Evolutionary conservation across 37 sponge, comb jelly and placozoan species (phyloP).

Genomic region (Spongilla lacustris): DNA sequence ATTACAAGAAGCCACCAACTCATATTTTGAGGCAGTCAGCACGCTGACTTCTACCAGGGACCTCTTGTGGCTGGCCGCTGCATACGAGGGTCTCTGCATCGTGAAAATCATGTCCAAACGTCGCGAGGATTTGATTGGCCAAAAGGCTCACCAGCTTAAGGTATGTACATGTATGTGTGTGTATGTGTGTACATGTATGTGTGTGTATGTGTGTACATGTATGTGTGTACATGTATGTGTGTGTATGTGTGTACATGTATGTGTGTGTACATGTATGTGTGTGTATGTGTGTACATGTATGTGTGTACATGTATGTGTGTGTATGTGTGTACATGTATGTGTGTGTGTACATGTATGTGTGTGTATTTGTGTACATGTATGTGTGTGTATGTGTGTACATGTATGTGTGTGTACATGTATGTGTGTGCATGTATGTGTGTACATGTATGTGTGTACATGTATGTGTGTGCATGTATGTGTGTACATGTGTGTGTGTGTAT

Average conservation of each 20-base stretch:
- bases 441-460: background rate
- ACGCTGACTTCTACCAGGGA: constrained; percentile 31
- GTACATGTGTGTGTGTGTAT: background rate
- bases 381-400: background rate
- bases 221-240: constrained; percentile 3
- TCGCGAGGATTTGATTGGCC: constrained; percentile 40
- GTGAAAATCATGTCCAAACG: constrained; percentile 45
- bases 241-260: background rate
- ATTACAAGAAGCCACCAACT: constrained; percentile 19
- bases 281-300: background rate
- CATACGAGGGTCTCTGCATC: constrained; percentile 49
- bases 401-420: background rate
- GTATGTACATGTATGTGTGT: constrained; percentile 1
- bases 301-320: background rate
- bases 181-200: constrained; percentile 3
- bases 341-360: background rate
- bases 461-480: background rate
- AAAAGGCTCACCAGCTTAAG: constrained; percentile 17
- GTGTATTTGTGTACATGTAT: background rate
- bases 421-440: background rate
- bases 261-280: background rate
- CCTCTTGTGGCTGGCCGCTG: constrained; percentile 59
- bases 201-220: background rate
- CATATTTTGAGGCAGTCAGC: constrained; percentile 22
- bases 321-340: background rate